Evolutionary conservation across 2,797 vertebrate species (phyloP).

Genomic region (Manis crassicaudata): DNA sequence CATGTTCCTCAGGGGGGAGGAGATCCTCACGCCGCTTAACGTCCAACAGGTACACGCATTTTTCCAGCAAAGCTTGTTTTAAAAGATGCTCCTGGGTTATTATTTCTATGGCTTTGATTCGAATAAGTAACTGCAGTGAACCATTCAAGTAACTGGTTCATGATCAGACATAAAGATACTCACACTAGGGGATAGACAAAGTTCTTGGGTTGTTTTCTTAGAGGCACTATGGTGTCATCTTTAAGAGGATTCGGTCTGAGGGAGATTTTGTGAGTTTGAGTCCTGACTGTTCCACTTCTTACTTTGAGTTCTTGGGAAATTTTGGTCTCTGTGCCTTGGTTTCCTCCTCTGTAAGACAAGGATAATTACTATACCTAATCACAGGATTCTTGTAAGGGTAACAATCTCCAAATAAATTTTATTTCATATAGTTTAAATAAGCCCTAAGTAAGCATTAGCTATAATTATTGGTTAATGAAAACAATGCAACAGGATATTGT

Average conservation of each 20-base stretch:
- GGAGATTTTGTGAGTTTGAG: neutral
- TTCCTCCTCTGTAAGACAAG: neutral
- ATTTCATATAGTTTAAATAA: neutral
- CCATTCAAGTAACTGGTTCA: fast-evolving
- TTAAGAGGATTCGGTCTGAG: neutral
- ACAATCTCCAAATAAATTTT: neutral
- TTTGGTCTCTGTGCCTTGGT: neutral
- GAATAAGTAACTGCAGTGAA: fast-evolving
- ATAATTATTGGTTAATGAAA: neutral
- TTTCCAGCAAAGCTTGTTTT: fast-evolving
- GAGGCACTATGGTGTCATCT: fast-evolving
- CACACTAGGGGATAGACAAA: fast-evolving
- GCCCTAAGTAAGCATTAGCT: neutral
- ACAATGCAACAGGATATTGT: too few species aligned
- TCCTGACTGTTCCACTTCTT: neutral
- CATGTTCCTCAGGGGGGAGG: constrained; percentile 98
- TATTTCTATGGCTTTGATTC: neutral
- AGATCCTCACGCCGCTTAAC: constrained; percentile 97
- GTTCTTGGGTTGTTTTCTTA: neutral
- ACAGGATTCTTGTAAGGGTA: neutral
- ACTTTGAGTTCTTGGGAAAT: neutral
- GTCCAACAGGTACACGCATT: constrained; percentile 91
- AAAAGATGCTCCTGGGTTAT: neutral
- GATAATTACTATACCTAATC: neutral
- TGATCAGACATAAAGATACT: neutral